Conservation (phyloP, 2,888 invertebrate genomes). For the Pheosia tremula region DNA sequence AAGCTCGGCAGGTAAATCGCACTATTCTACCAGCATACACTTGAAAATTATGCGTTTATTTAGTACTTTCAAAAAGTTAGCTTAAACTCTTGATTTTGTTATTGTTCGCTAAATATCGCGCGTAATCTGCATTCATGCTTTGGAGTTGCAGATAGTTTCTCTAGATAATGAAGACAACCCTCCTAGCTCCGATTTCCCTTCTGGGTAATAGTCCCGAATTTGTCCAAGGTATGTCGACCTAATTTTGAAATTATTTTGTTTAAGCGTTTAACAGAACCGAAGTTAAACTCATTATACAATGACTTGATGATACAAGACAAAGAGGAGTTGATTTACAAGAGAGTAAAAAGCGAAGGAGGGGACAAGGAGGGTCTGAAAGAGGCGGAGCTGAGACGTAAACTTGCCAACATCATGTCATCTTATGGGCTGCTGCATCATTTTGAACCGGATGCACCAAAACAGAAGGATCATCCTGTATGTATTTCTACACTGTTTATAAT, state of each 20-base stretch:
- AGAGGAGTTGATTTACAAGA: slow-evolving; percentile 94
- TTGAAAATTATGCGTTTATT: too few relatives aligned
- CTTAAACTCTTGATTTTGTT: too few relatives aligned
- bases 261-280: slow-evolving; percentile 92
- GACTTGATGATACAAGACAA: slow-evolving; percentile 97
- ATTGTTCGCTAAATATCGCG: too few relatives aligned
- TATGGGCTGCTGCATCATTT: slow-evolving; percentile 93
- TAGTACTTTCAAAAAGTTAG: too few relatives aligned
- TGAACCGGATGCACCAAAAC: slow-evolving; percentile 87
- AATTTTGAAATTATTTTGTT: background rate
- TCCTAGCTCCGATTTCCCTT: background rate
- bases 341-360: slow-evolving; percentile 91
- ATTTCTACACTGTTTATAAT: slow-evolving; percentile 1
- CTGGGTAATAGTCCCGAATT: background rate
- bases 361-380: slow-evolving; percentile 95
- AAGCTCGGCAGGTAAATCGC: slow-evolving; percentile 92
- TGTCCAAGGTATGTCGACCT: too few relatives aligned
- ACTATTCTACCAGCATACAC: background rate
- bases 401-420: slow-evolving; percentile 92
- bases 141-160: too few relatives aligned
- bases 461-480: slow-evolving; percentile 83
- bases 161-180: too few relatives aligned
- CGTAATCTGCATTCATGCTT: too few relatives aligned
- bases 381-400: slow-evolving; percentile 90
- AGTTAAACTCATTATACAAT: slow-evolving; percentile 93